Evolutionary conservation across 2,113 vertebrate genomes (phyloP), one percentile per base, ranked within the genome.

Genomic region (Nansenia antarctica): DNA sequence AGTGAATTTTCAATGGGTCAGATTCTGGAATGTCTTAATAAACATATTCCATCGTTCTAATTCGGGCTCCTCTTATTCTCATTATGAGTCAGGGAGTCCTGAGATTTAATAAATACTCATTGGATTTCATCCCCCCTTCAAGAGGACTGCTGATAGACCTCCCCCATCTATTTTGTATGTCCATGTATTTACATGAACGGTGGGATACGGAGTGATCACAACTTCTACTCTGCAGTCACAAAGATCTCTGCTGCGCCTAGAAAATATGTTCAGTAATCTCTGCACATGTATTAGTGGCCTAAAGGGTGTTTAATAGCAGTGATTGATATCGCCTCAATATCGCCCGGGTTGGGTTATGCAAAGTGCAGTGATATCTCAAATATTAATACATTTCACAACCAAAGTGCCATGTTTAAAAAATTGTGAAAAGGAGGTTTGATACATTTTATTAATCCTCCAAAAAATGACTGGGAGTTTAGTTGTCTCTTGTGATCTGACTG

Each of bases 91-190:
- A 60, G 61, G 67, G 73, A 81, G 72, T 77, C 69, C 65, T 69
- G 55, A 80, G 61, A 84, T 87, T 86, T 75, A 88, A 85, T 83
- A 84, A 83, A 82, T 76, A 76, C 76, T 80, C 73, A 81, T 75
- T 80, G 81, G 42, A 52, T 82, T 86, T 82, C 58, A 74, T 80
- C 77, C 75, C 45, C 59, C 70, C 49, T 67, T 70, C 79, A 69
- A 52, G 66, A 58, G 39, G 70, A 59, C 65, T 70, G 67, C 67
- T 82, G 82, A 85, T 84, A 82, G 80, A 85, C 72, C 78, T 77
- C 70, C 49, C 62, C 63, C 47, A 79, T 83, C 68, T 78, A 82
- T 86, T 81, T 82, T 57, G 9, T 61, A n/a, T 61, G n/a, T 24
- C 11, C 4, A 49, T 72, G 71, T 61, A 77, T 77, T 82, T 79